Evolutionary conservation across 1,140 invertebrate genomes (phyloP).

Genomic region (Zaprionus davidi): DNA sequence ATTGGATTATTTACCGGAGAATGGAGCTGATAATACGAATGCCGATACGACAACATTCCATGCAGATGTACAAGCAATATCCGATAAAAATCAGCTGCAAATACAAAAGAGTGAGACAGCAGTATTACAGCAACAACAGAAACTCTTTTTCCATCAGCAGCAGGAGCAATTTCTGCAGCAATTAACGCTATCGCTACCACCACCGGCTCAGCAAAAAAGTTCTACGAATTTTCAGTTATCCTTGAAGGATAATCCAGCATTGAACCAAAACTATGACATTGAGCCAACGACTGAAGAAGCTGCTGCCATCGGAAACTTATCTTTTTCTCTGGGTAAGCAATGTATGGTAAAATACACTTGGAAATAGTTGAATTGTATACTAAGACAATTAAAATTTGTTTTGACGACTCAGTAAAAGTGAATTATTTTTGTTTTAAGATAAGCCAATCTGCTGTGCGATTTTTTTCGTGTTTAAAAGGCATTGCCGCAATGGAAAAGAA

Average conservation of each 20-base stretch:
- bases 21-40: constrained; percentile 13
- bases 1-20: constrained; percentile 33
- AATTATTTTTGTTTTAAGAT: too few relatives aligned
- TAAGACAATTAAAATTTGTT: too few relatives aligned
- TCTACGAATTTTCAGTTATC: constrained; percentile 1
- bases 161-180: constrained; percentile 32
- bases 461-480: too few relatives aligned
- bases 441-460: too few relatives aligned
- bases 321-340: constrained; percentile 14
- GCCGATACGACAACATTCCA: neutral
- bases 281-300: constrained; percentile 19
- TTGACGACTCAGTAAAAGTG: too few relatives aligned
- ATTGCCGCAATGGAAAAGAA: too few relatives aligned
- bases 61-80: neutral
- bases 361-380: too few relatives aligned
- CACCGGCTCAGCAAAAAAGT: neutral
- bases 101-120: constrained; percentile 15
- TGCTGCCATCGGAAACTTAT: constrained; percentile 23
- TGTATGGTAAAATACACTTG: too few relatives aligned
- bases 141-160: constrained; percentile 39
- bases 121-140: constrained; percentile 40
- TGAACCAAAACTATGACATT: constrained; percentile 22
- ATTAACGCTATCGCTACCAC: neutral
- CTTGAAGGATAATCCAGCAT: constrained; percentile 31
- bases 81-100: constrained; percentile 9